Percentiles rank a stretch among this genome's conserved stretches.
These are phyloP conservation scores for Spea hammondii DNA, from an alignment of 2,797 vertebrate species.

Conservation along the genomic window DNA sequence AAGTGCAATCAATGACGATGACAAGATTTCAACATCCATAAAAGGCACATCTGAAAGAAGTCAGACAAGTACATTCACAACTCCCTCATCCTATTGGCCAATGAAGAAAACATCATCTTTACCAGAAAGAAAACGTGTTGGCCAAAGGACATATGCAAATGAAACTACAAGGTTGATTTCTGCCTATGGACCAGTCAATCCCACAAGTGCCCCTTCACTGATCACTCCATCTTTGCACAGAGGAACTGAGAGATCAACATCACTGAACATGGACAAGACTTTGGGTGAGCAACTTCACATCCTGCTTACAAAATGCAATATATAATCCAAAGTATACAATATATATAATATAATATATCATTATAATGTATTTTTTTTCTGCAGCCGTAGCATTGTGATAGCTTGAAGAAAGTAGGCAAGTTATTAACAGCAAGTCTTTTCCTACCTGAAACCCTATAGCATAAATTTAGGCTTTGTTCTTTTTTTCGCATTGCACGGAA, in stretches of 20 bases:
- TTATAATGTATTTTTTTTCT: too few species aligned
- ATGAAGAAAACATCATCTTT: neutral
- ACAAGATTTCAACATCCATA: neutral
- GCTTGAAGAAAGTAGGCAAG: too few species aligned
- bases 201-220: neutral
- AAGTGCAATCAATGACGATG: neutral
- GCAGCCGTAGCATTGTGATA: too few species aligned
- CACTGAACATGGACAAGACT: neutral
- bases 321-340: too few species aligned
- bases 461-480: too few species aligned
- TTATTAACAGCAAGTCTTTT: too few species aligned
- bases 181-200: neutral
- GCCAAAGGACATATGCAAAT: neutral
- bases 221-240: neutral
- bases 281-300: neutral
- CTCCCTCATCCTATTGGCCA: neutral
- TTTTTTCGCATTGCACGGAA: too few species aligned
- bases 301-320: too few species aligned
- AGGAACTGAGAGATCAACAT: neutral
- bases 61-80: neutral
- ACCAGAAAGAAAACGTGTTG: neutral
- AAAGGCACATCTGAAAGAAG: neutral
- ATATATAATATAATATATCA: too few species aligned
- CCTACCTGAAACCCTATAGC: too few species aligned
- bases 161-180: neutral